Evolutionary conservation across 1,140 invertebrate genomes (phyloP), one percentile per base, ranked within the genome.

Genomic region (Ceratina calcarata): DNA sequence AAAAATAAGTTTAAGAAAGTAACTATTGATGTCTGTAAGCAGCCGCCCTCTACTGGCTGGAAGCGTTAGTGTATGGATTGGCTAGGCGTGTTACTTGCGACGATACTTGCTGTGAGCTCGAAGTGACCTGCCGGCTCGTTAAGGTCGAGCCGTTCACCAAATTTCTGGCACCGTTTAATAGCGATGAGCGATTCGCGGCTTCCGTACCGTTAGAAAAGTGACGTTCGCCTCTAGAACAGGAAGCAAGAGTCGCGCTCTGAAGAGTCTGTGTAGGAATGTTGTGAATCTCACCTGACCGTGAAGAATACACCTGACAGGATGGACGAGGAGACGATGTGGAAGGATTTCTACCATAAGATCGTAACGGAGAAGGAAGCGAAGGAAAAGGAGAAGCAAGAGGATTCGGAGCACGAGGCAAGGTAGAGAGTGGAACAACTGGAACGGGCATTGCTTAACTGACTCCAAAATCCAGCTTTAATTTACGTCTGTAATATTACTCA

Each of bases 281-380:
- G 20, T 57, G 51, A 65, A 3, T 65, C 16, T 32, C 24, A 49
- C 13, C 20, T 27, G 60, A 1, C 1, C 76, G 51, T 18, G 57
- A 57, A n/a, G 6, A 27, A 53, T 3, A 18, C 16, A 72, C 16
- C 49, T 45, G 49, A 3, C 45, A 92, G 78, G 73, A 93, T 93
- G 92, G 90, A 95, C 91, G 95, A 96, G 90, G 95, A 96, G 89
- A 93, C 93, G 2, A 96, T 96, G 95, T 96, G 95, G 95, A 95
- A 94, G 91, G 93, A 92, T 70, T 95, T 95, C 86, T 96, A 95
- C 80, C 93, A 95, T 12, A 95, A 95, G 83, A 86, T 96, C 24
- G 93, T 95, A 62, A 91, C 93, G 67, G 94, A 95, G 65, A 90
- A 94, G 22, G 95, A 95, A 76, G 82, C 95, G 55, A 94, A 95